Percentiles rank a stretch among this genome's conserved stretches.
phyloP scores from a whole-genome alignment of 2,113 vertebrate genomes.

The Notarius lentiginosus region DNA sequence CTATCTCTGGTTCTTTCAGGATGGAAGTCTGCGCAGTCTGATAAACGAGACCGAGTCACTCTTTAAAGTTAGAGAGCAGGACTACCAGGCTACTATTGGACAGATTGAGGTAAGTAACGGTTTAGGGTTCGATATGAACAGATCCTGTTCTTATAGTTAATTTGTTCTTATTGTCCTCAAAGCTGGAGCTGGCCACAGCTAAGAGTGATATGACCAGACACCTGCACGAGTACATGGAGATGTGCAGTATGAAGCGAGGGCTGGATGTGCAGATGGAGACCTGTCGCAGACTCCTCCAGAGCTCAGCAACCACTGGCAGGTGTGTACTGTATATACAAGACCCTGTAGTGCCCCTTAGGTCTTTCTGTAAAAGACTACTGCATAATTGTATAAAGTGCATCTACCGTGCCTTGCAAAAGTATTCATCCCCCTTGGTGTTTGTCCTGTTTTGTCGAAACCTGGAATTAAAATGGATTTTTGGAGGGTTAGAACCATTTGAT shows the following conservation, averaged over 20 bases:
- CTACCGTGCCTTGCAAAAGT: no score
- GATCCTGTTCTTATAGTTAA: not conserved
- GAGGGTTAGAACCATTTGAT: no score
- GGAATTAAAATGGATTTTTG: no score
- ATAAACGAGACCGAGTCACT: conserved; percentile 94
- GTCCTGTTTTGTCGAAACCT: no score
- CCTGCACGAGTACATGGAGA: conserved; percentile 94
- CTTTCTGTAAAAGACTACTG: not conserved
- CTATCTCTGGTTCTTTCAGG: conserved; percentile 63
- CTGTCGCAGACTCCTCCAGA: conserved; percentile 88
- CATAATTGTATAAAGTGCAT: not conserved
- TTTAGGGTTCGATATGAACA: not conserved
- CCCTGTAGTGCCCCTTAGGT: not conserved
- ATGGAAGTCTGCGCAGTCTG: conserved; percentile 90
- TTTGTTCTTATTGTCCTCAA: not conserved
- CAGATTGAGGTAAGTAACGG: conserved; percentile 85
- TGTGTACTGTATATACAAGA: conserved; percentile 1
- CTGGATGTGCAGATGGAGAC: conserved; percentile 89
- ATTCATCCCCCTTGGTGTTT: no score
- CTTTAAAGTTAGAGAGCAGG: conserved; percentile 93
- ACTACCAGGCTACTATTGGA: conserved; percentile 95
- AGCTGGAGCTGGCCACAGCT: conserved; percentile 89
- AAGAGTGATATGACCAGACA: conserved; percentile 94
- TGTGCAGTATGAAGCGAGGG: conserved; percentile 93
- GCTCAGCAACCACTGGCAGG: conserved; percentile 56